A percentile compares a stretch with the other conserved stretches of the same genome.
Conservation (phyloP, 2,888 invertebrate genomes). For the Tanytarsus gracilentus region DNA sequence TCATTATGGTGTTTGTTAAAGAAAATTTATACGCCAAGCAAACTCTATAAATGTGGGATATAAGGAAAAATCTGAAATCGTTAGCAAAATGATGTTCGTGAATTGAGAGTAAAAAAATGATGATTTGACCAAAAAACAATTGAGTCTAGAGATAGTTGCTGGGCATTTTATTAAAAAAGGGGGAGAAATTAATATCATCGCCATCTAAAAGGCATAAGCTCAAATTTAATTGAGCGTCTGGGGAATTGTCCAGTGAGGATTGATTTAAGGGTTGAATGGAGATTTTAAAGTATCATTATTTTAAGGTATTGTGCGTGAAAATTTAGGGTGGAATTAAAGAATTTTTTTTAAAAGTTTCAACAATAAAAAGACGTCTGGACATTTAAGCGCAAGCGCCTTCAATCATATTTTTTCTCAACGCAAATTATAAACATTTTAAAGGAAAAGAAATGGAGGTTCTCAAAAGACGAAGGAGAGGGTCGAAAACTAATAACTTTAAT, state of each 20-base stretch:
- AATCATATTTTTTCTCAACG: slow-evolving; percentile 7
- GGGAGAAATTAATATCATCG: no score
- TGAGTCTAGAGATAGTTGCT: no score
- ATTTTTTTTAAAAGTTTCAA: neutral
- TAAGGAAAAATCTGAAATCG: neutral
- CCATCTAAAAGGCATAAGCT: neutral
- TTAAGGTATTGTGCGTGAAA: neutral
- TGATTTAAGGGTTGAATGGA: neutral
- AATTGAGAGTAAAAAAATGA: slow-evolving; percentile 13
- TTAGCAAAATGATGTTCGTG: slow-evolving; percentile 14
- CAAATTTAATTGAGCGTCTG: slow-evolving; percentile 22
- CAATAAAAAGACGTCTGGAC: slow-evolving; percentile 20
- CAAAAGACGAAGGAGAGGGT: no score
- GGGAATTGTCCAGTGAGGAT: slow-evolving; percentile 16
- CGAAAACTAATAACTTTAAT: no score
- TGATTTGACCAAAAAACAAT: slow-evolving; percentile 11
- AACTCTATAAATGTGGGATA: slow-evolving; percentile 5
- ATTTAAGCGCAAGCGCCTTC: slow-evolving; percentile 24
- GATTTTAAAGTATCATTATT: neutral
- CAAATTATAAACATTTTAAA: no score
- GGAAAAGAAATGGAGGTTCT: no score
- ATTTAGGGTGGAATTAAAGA: neutral
- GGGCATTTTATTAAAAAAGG: no score
- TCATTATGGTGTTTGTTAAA: slow-evolving; percentile 29
- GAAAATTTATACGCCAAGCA: slow-evolving; percentile 22